Conservation (phyloP, 2,888 invertebrate genomes). For the Poecilobothrus nobilitatus region DNA sequence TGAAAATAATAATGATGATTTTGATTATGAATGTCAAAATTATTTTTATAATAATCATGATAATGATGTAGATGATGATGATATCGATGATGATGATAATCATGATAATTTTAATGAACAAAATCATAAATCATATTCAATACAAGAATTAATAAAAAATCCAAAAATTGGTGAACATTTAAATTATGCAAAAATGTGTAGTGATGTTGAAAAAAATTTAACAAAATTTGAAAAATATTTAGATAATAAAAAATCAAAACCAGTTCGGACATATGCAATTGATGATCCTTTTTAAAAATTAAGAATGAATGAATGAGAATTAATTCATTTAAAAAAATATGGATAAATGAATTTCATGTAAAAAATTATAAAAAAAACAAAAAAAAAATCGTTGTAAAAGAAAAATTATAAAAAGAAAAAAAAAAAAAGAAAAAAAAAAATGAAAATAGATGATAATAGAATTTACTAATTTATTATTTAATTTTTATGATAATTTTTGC, state of each 20-base stretch:
- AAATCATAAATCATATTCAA: conserved; percentile 38
- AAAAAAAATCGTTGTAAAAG: neutral
- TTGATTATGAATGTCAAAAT: too few relatives aligned
- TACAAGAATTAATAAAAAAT: conserved; percentile 41
- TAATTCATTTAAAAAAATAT: neutral
- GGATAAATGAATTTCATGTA: neutral
- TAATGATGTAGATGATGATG: conserved; percentile 24
- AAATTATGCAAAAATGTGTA: conserved; percentile 42
- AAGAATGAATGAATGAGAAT: conserved; percentile 23
- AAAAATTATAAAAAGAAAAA: neutral
- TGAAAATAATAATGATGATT: conserved; percentile 24
- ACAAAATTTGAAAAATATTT: conserved; percentile 38
- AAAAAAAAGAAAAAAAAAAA: neutral
- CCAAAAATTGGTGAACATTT: conserved; percentile 35
- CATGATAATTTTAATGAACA: conserved; percentile 22
- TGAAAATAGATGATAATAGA: too few relatives aligned
- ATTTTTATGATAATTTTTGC: too few relatives aligned
- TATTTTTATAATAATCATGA: conserved; percentile 10
- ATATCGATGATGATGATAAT: conserved; percentile 21
- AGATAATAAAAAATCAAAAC: conserved; percentile 29
- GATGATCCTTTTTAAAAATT: conserved; percentile 45
- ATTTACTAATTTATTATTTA: too few relatives aligned
- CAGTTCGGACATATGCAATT: conserved; percentile 46
- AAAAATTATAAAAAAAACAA: neutral
- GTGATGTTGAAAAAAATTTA: conserved; percentile 40